Evolutionary conservation across 2,888 invertebrate genomes (phyloP).

Genomic region (Ecdyonurus torrentis): DNA sequence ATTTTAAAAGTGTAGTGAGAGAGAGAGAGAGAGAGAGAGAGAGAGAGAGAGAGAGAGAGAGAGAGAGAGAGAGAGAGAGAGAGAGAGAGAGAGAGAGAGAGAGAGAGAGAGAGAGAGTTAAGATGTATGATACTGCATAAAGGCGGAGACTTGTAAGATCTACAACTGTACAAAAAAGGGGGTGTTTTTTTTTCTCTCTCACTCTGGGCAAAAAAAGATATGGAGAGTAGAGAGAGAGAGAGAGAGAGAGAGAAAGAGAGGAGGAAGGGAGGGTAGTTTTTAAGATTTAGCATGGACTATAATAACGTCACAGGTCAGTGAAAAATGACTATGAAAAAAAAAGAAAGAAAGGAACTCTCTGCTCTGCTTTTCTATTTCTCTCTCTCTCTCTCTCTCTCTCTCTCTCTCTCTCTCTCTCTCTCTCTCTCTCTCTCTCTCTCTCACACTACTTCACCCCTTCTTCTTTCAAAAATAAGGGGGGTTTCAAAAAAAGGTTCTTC

Average conservation of each 20-base stretch:
- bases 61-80: too few relatives aligned
- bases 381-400: not conserved
- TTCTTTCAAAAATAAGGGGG: not conserved
- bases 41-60: too few relatives aligned
- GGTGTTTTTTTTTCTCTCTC: not conserved
- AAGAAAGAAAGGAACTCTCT: not conserved
- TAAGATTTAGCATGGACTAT: conserved; percentile 2
- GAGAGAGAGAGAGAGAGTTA: not conserved
- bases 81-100: not conserved
- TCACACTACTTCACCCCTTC: not conserved
- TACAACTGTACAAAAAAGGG: not conserved
- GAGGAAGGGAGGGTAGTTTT: not conserved
- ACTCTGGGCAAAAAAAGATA: too few relatives aligned
- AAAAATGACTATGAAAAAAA: not conserved
- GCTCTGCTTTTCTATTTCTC: not conserved
- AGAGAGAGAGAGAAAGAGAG: too few relatives aligned
- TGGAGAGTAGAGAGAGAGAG: too few relatives aligned
- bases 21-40: too few relatives aligned
- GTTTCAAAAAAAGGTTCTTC: not conserved
- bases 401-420: not conserved
- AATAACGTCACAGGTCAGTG: conserved; percentile 1
- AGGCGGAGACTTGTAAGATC: not conserved
- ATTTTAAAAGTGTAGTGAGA: too few relatives aligned
- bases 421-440: not conserved
- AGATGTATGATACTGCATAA: not conserved